Conservation (phyloP, 1,140 invertebrate species). For the Aphidius ervi region DNA sequence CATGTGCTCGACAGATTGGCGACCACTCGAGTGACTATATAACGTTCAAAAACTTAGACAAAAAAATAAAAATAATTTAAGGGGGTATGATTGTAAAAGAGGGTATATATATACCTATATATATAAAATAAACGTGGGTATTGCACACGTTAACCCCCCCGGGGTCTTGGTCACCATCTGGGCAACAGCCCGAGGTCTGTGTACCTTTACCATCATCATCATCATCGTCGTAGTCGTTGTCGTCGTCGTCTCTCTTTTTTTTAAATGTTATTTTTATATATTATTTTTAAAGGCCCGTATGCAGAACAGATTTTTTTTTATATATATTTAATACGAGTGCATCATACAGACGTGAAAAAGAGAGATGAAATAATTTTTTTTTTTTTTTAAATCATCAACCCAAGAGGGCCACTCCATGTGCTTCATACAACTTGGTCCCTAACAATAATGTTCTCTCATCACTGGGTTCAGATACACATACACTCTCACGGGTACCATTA, state of each 20-base stretch:
- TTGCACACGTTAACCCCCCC: slow-evolving; percentile 18
- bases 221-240: not conserved
- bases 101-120: slow-evolving; percentile 25
- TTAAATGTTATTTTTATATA: not conserved
- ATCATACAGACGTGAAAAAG: too few species aligned
- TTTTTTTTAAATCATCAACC: not conserved
- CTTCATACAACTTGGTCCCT: slow-evolving; percentile 3
- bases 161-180: slow-evolving; percentile 48
- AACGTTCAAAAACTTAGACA: not conserved
- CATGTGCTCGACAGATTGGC: slow-evolving; percentile 23
- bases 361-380: not conserved
- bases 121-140: not conserved
- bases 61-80: slow-evolving; percentile 21
- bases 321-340: too few species aligned
- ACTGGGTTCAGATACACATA: slow-evolving; percentile 6
- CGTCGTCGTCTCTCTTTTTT: not conserved
- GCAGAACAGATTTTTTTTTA: slow-evolving; percentile 41
- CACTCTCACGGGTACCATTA: slow-evolving; percentile 17
- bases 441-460: slow-evolving; percentile 20
- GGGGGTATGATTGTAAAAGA: slow-evolving; percentile 17
- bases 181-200: slow-evolving; percentile 43
- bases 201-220: slow-evolving; percentile 37
- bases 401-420: slow-evolving; percentile 17
- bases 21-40: not conserved
- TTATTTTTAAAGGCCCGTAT: slow-evolving; percentile 29